Conservation (phyloP, 2,113 vertebrate genomes). For the Myrmophylax atrothorax region DNA sequence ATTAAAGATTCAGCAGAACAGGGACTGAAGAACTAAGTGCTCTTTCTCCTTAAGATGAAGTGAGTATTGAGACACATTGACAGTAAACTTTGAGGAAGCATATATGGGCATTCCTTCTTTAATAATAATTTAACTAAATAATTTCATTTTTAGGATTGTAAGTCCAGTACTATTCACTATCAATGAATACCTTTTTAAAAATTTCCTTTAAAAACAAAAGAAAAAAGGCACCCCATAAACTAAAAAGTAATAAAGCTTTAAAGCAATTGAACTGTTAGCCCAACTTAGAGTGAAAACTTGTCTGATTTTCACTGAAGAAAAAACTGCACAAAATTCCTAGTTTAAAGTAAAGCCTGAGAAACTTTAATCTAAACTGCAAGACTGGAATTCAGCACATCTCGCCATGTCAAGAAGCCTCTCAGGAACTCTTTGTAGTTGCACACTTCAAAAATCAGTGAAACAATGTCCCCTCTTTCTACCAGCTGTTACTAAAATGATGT, state of each 20-base stretch:
- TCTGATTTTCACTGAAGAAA: not conserved
- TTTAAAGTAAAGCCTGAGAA: not conserved
- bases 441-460: not conserved
- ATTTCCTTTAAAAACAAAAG: not conserved
- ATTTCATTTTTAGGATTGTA: not conserved
- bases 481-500: conserved; percentile 27
- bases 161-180: not conserved
- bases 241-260: not conserved
- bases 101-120: not conserved
- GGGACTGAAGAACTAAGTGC: not conserved
- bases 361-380: not conserved
- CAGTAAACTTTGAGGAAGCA: not conserved
- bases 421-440: not conserved
- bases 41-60: not conserved
- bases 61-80: not conserved
- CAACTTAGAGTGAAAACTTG: not conserved
- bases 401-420: not conserved
- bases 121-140: not conserved
- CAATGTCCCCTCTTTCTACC: not conserved
- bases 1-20: not conserved
- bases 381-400: not conserved
- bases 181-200: not conserved
- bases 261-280: not conserved
- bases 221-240: not conserved
- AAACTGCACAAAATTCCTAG: not conserved